Evolutionary conservation across 2,113 vertebrate species (phyloP).

Genomic region (Romanogobio albipinnatus): DNA sequence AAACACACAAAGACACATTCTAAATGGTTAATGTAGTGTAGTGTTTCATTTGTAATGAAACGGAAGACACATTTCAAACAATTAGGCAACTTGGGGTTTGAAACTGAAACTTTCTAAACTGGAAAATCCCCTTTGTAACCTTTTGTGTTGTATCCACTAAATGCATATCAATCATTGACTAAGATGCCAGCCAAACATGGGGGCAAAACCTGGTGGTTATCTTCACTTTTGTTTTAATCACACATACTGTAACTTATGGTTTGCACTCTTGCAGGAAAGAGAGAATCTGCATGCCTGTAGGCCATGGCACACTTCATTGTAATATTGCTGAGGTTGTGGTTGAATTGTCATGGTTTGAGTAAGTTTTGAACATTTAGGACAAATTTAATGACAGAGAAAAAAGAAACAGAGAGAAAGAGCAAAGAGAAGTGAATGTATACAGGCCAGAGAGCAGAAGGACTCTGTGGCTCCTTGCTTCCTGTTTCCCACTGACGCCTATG

Average conservation of each 20-base stretch:
- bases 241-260: background rate
- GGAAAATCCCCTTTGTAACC: background rate
- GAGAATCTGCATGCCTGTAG: background rate
- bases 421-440: background rate
- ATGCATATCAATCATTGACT: slow-evolving; percentile 4
- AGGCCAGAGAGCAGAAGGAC: background rate
- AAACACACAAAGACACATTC: background rate
- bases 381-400: background rate
- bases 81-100: background rate
- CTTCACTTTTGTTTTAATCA: background rate
- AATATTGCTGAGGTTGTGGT: background rate
- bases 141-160: background rate
- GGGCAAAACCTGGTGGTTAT: background rate
- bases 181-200: background rate
- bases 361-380: background rate
- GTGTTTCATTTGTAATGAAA: background rate
- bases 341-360: background rate
- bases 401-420: background rate
- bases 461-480: slow-evolving; percentile 40
- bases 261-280: background rate
- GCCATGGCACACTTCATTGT: background rate
- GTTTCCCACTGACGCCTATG: slow-evolving; percentile 34
- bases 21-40: background rate
- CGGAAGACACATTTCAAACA: background rate
- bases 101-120: background rate